Percentiles rank a stretch among this genome's conserved stretches.
Evolutionary conservation across 2,113 vertebrate species (phyloP).

Genomic region (Pantherophis guttatus): DNA sequence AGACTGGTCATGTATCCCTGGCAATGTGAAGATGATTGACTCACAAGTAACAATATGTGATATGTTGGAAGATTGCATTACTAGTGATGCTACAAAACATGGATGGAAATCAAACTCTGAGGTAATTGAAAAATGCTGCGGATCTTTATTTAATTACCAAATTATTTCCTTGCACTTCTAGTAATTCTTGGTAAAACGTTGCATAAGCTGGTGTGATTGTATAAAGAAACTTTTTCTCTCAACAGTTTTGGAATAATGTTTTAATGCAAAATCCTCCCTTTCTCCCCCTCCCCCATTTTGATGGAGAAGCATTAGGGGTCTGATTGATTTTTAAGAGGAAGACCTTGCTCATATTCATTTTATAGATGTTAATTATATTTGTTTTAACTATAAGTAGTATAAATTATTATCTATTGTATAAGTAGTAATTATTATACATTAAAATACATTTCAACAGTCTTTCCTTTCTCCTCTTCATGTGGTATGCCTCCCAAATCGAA

Average conservation of each 20-base stretch:
- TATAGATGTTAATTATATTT: neutral
- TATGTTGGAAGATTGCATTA: neutral
- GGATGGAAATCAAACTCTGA: constrained; percentile 29
- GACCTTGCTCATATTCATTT: neutral
- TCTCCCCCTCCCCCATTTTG: neutral
- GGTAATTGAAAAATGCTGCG: constrained; percentile 49
- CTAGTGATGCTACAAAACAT: neutral
- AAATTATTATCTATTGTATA: neutral
- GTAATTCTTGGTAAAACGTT: neutral
- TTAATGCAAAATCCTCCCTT: neutral
- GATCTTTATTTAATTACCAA: neutral
- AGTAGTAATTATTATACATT: neutral
- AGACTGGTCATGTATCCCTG: neutral
- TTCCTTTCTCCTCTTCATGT: neutral
- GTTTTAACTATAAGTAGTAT: neutral
- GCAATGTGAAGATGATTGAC: rapidly evolving
- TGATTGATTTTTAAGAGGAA: neutral
- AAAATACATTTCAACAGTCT: neutral
- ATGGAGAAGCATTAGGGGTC: neutral
- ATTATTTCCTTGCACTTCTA: neutral
- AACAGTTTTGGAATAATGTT: neutral
- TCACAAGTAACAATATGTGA: neutral
- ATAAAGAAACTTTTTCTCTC: neutral
- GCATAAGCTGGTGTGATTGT: neutral
- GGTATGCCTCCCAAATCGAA: neutral